Evolutionary conservation across 2,888 invertebrate species (phyloP).

Genomic region (Andrena flavipes): DNA sequence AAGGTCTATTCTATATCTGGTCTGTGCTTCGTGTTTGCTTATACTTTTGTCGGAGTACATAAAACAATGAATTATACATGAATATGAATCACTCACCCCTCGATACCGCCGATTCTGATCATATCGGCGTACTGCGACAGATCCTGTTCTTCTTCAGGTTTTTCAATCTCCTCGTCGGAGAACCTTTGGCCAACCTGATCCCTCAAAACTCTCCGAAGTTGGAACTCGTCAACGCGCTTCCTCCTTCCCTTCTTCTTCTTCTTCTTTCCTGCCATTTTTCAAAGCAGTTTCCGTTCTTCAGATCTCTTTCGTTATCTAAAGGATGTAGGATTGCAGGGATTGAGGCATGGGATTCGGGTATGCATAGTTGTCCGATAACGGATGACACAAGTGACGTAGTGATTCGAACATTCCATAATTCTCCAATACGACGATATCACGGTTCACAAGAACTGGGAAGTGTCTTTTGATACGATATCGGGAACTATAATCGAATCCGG

Average conservation of each 20-base stretch:
- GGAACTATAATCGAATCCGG: background rate
- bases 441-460: background rate
- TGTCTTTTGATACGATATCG: background rate
- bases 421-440: no score
- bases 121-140: slow-evolving; percentile 65
- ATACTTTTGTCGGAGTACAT: background rate
- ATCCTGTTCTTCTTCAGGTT: background rate
- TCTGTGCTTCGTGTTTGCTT: no score
- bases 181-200: slow-evolving; percentile 28
- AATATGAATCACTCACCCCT: slow-evolving; percentile 78
- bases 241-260: slow-evolving; percentile 29
- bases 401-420: background rate
- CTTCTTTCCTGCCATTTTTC: slow-evolving; percentile 58
- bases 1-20: no score
- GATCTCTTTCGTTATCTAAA: background rate
- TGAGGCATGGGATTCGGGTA: background rate
- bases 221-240: slow-evolving; percentile 64
- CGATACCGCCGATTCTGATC: slow-evolving; percentile 81
- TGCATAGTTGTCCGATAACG: background rate
- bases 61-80: no score
- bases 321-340: slow-evolving; percentile 14
- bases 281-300: slow-evolving; percentile 1
- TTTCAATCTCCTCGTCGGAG: background rate
- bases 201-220: slow-evolving; percentile 71
- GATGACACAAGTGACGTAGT: background rate